Base-by-base conservation (phyloP, 2,888 invertebrate genomes). In the Sicus ferrugineus region DNA sequence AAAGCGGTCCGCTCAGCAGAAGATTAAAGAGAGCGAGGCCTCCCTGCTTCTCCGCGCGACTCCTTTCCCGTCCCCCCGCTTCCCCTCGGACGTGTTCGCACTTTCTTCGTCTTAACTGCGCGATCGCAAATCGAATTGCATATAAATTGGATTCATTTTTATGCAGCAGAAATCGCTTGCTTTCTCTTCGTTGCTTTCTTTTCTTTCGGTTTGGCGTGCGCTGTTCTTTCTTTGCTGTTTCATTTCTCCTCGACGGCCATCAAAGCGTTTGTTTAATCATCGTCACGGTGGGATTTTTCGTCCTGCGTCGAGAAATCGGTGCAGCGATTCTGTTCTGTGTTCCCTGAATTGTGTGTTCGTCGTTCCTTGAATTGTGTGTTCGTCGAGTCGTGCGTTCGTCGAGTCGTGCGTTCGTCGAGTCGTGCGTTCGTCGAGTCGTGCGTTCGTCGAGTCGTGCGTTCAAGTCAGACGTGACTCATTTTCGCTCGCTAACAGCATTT, bases 41-140 rank as follows among this genome's bases (percentile, higher is more conserved):
- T n/a, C 7, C 30, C 58, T 67, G 66, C 38, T 6, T 54, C 23
- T 31, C 30, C 30, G 30, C 30, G 30, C 64, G 7, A 21, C 16
- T 52, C 16, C 38, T 46, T 21, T 61, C 31, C 14, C 31, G 19
- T 4, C 34, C 23, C 38, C 26, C 31, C 34, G 30, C 50, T 28
- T 46, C 42, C 62, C 42, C 42, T 42, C 16, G 16, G 11, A 4
- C 42, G 42, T 9, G 31, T 21, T 65, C 14, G 54, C 52, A 28
- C 21, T 64, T 59, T 5, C 46, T 16, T 16, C 14, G 14, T 54
- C 54, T 23, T 26, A 59, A 23, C 21, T 23, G 11, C 52, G 30
- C 34, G 58, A 67, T 58, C 31, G 48, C n/a, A 58, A 67, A 67
- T 67, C 67, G 59, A 48, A 59, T 59, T 67, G 67, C 67, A 67